These are phyloP conservation scores for Silurus meridionalis DNA, from an alignment of 2,113 vertebrate genomes.

Conservation along the genomic window DNA sequence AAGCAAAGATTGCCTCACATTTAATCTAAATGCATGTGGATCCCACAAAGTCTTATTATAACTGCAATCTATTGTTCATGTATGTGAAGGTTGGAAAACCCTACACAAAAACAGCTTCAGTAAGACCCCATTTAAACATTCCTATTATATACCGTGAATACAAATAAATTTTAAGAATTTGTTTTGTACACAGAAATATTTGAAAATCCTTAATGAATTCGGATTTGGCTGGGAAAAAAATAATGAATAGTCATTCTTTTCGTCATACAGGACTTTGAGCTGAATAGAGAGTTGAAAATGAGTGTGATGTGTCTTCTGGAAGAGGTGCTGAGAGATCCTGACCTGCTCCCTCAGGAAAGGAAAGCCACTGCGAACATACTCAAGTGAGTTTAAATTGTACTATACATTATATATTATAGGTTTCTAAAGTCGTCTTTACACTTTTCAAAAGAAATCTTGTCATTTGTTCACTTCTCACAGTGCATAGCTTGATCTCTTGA, in stretches of 20 bases:
- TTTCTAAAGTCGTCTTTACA: neutral
- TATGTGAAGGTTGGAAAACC: neutral
- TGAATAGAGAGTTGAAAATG: constrained; percentile 92
- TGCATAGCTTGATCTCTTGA: neutral
- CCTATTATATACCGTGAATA: neutral
- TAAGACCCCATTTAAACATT: neutral
- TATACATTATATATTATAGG: too few species aligned
- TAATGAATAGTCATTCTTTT: neutral
- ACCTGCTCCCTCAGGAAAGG: constrained; percentile 94
- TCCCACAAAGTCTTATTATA: neutral
- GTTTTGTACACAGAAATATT: neutral
- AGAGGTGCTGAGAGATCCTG: constrained; percentile 93
- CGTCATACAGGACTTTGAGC: constrained; percentile 88
- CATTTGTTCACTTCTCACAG: neutral
- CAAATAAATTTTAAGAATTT: neutral
- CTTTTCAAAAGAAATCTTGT: neutral
- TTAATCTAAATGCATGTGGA: neutral
- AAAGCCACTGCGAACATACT: constrained; percentile 96
- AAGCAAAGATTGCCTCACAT: neutral
- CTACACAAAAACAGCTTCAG: neutral
- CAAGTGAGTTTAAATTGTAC: constrained; percentile 70
- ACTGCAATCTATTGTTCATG: neutral
- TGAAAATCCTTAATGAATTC: neutral
- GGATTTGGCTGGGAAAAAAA: neutral
- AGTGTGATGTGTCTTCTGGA: constrained; percentile 91